Evolutionary conservation across 1,140 invertebrate species (phyloP).

Genomic region (Pachypsylla venusta): DNA sequence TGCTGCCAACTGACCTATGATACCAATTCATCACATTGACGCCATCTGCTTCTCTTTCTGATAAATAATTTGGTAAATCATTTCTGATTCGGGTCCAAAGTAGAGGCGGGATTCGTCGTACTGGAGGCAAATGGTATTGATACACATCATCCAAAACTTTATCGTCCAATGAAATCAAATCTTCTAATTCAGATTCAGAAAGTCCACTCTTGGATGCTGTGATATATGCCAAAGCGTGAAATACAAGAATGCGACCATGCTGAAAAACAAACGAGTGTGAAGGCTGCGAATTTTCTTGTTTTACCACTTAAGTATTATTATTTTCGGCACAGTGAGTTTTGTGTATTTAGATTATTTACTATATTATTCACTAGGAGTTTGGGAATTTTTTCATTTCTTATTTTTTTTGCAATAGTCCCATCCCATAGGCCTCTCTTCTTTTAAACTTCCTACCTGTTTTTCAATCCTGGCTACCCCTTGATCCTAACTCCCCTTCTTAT

Average conservation of each 20-base stretch:
- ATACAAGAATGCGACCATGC: slow-evolving; percentile 82
- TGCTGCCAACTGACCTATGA: too few relatives aligned
- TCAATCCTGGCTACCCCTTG: too few relatives aligned
- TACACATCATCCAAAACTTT: slow-evolving; percentile 92
- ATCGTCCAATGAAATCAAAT: slow-evolving; percentile 87
- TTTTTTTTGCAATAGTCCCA: too few relatives aligned
- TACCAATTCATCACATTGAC: slow-evolving; percentile 98
- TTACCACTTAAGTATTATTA: too few relatives aligned
- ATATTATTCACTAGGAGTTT: too few relatives aligned
- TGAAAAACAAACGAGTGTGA: slow-evolving; percentile 30
- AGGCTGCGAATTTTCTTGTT: too few relatives aligned
- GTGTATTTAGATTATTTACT: too few relatives aligned
- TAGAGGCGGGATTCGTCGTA: slow-evolving; percentile 82
- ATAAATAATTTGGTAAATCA: slow-evolving; percentile 88
- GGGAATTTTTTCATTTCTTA: too few relatives aligned
- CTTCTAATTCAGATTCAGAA: slow-evolving; percentile 85
- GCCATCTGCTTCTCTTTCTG: slow-evolving; percentile 90
- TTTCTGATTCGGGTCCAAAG: slow-evolving; percentile 91
- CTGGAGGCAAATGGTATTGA: slow-evolving; percentile 93
- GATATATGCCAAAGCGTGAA: slow-evolving; percentile 86
- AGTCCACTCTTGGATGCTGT: slow-evolving; percentile 84
- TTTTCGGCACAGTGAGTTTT: too few relatives aligned
- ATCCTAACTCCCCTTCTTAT: too few relatives aligned
- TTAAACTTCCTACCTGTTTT: too few relatives aligned
- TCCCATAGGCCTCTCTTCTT: too few relatives aligned